Percentiles rank a stretch among this genome's conserved stretches.
Conservation (phyloP, 1,140 invertebrate species). For the Polyergus mexicanus region DNA sequence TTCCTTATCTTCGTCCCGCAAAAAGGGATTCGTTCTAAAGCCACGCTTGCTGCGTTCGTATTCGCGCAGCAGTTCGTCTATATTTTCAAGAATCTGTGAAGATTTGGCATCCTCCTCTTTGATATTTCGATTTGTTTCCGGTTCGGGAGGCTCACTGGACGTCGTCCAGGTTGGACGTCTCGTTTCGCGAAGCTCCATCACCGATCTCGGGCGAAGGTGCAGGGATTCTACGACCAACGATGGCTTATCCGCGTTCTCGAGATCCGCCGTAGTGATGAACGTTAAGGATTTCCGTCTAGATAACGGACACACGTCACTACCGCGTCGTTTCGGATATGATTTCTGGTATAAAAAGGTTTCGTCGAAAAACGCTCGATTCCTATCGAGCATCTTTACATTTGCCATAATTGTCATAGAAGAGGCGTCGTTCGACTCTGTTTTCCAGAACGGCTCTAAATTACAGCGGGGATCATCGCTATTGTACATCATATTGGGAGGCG, state of each 20-base stretch:
- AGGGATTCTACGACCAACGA: background rate
- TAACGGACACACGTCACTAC: slow-evolving; percentile 80
- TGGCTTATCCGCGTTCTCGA: slow-evolving; percentile 30
- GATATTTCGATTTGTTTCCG: slow-evolving; percentile 3
- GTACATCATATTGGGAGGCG: slow-evolving; percentile 63
- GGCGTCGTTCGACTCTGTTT: slow-evolving; percentile 35
- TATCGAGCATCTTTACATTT: slow-evolving; percentile 3
- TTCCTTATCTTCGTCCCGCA: slow-evolving; percentile 71
- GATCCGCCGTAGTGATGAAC: slow-evolving; percentile 64
- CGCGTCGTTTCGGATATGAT: slow-evolving; percentile 57
- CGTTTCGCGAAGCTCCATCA: slow-evolving; percentile 74
- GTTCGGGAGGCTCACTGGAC: slow-evolving; percentile 36
- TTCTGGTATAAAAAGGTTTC: slow-evolving; percentile 20
- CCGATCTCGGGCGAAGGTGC: slow-evolving; percentile 71
- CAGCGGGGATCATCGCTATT: slow-evolving; percentile 46
- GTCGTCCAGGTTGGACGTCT: slow-evolving; percentile 39
- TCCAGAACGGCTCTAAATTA: slow-evolving; percentile 44
- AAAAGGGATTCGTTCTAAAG: slow-evolving; percentile 85
- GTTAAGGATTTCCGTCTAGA: slow-evolving; percentile 74
- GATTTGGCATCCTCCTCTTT: slow-evolving; percentile 27
- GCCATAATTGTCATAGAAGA: slow-evolving; percentile 10
- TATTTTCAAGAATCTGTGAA: slow-evolving; percentile 71
- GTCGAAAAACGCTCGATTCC: slow-evolving; percentile 24
- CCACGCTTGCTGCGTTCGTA: slow-evolving; percentile 89
- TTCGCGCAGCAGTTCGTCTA: slow-evolving; percentile 88